phyloP scores from a whole-genome alignment of 2,888 invertebrate species.

The Pantelozetes paolii region DNA sequence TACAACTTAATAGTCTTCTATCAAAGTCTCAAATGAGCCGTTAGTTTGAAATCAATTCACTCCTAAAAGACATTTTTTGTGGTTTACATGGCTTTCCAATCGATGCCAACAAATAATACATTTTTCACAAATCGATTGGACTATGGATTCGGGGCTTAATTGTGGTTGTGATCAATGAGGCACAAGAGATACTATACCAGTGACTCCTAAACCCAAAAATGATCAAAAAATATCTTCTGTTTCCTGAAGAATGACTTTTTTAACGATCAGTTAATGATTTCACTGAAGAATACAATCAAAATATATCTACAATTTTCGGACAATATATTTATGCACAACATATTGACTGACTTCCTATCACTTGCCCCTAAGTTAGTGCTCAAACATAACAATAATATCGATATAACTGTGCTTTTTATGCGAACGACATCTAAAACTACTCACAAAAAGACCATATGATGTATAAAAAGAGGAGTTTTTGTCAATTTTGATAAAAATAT shows the following conservation, averaged over 20 bases:
- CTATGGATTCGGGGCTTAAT: neutral
- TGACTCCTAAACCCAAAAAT: neutral
- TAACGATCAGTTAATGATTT: conserved; percentile 30
- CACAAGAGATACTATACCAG: neutral
- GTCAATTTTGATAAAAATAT: conserved; percentile 8
- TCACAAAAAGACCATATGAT: neutral
- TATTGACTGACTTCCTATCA: conserved; percentile 29
- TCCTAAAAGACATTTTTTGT: conserved; percentile 29
- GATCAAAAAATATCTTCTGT: neutral
- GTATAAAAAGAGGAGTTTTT: conserved; percentile 1
- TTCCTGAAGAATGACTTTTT: conserved; percentile 14
- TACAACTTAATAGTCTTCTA: neutral
- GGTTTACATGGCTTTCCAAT: conserved; percentile 16
- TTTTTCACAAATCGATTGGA: neutral
- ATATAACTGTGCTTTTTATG: conserved; percentile 5
- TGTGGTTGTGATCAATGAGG: conserved; percentile 18
- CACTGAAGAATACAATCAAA: neutral
- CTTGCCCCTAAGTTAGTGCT: conserved; percentile 6
- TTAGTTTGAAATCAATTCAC: conserved; percentile 18
- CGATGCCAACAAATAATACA: neutral
- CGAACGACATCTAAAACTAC: conserved; percentile 16
- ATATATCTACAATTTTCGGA: neutral
- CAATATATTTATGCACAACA: conserved; percentile 25
- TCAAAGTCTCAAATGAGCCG: conserved; percentile 26
- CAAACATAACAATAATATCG: neutral